These are phyloP conservation scores for Echinometra lucunter DNA, from an alignment of 53 echinoderm and acorn worm genomes.

Conservation along the genomic window DNA sequence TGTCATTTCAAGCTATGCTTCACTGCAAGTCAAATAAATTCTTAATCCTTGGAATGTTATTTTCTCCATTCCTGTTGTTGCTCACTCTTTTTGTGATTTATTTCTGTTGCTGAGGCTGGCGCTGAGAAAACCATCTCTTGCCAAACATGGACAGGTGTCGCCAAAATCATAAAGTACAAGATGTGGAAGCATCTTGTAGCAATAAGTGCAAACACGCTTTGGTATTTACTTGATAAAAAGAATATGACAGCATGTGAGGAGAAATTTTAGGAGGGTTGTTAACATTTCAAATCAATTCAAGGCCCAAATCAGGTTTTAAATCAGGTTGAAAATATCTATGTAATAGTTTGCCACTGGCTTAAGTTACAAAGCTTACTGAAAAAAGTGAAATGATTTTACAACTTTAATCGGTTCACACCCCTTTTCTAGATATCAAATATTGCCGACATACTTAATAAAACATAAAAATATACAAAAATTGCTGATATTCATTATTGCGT, in stretches of 20 bases:
- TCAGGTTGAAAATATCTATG: too few species aligned
- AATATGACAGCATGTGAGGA: neutral
- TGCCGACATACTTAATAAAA: too few species aligned
- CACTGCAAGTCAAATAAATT: constrained; percentile 65
- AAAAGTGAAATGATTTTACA: too few species aligned
- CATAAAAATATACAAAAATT: too few species aligned
- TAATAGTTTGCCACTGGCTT: too few species aligned
- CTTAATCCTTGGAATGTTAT: constrained; percentile 61
- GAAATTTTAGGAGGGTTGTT: neutral
- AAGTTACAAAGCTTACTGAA: too few species aligned
- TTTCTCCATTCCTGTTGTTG: constrained; percentile 46
- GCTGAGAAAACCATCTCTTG: constrained; percentile 25
- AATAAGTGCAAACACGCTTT: constrained; percentile 36
- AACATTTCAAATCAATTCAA: neutral
- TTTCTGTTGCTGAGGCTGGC: constrained; percentile 33
- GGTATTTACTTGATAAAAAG: constrained; percentile 7
- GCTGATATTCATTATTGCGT: too few species aligned
- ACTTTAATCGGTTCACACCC: too few species aligned
- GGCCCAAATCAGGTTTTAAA: too few species aligned
- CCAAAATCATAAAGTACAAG: neutral
- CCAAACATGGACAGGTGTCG: constrained; percentile 64
- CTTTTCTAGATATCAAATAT: too few species aligned
- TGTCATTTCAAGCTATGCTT: constrained; percentile 35
- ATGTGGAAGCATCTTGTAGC: neutral
- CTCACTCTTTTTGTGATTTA: constrained; percentile 61